Evolutionary conservation across 2,888 invertebrate genomes (phyloP), one percentile per base, ranked within the genome.

Genomic region (Amphipoea lucens): DNA sequence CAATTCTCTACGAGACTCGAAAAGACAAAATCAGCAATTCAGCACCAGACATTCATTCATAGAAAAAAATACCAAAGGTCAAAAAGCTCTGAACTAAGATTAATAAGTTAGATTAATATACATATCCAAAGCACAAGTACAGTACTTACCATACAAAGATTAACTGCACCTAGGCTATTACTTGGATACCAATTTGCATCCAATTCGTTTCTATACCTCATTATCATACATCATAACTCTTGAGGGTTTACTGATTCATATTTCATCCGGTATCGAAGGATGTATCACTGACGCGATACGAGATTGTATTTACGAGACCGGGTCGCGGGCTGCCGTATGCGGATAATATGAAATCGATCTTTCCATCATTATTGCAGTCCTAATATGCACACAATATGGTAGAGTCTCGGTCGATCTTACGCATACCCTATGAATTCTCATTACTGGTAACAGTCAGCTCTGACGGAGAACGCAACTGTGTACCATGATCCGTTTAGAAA

Each of bases 251-350:
- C 93, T 91, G 93, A 93, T 94, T 94, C 95, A 95, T 96, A 96
- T 95, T 96, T 95, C 95, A 95, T 94, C 90, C 91, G 85, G 90
- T 95, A 96, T 96, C 95, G 92, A 93, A 88, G 93, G 93, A 94
- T 94, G 95, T 95, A 95, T 95, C 94, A 94, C 92, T 90, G 92
- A 91, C 88, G 89, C 90, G 94, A 94, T 95, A 95, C 93, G 84
- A 93, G 93, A 94, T 93, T 92, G 92, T 94, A 95, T 96, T 95
- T 95, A 95, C 93, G 94, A 95, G 94, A 93, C 91, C 93, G 90
- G 91, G 91, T 91, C 88, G 91, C 92, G 87, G 78, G 94, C 94
- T 93, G 94, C 93, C 90, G 92, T 91, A 78, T 77, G 78, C 79
- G 84, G 92, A 94, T 95, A 94, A 90, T 88, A 87, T 89, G 90